Evolutionary conservation across 23 tunicate genomes (phyloP).

Genomic region (Corella eumyota): DNA sequence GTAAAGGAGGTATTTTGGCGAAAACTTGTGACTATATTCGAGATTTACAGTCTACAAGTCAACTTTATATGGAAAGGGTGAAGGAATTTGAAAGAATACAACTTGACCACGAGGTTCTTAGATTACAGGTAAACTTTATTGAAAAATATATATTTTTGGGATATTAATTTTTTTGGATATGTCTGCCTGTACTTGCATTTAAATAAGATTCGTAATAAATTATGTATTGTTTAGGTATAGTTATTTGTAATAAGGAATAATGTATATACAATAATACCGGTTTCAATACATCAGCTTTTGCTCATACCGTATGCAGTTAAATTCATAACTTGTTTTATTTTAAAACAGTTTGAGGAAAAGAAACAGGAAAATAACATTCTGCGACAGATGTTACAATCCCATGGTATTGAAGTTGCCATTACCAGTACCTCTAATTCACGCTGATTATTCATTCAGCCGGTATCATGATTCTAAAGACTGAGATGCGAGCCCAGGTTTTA

Average conservation of each 20-base stretch:
- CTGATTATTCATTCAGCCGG: too few relatives aligned
- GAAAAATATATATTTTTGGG: background rate
- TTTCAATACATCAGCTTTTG: too few relatives aligned
- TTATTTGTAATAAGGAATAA: too few relatives aligned
- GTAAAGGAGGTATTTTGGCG: constrained; percentile 99
- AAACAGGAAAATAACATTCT: constrained; percentile 52
- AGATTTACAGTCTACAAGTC: constrained; percentile 41
- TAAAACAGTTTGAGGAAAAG: constrained; percentile 53
- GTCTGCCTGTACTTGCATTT: background rate
- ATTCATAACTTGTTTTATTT: too few relatives aligned
- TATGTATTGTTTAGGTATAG: too few relatives aligned
- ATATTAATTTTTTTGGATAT: background rate
- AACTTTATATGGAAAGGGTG: constrained; percentile 22
- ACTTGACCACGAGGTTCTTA: constrained; percentile 40
- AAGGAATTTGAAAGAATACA: constrained; percentile 52
- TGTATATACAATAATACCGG: too few relatives aligned
- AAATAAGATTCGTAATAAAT: background rate
- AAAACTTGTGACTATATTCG: constrained; percentile 89
- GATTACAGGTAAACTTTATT: constrained; percentile 55
- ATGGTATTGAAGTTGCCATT: constrained; percentile 70
- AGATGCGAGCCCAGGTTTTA: too few relatives aligned
- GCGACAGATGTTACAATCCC: constrained; percentile 54
- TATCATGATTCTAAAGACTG: too few relatives aligned
- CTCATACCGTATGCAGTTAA: too few relatives aligned
- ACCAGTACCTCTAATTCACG: constrained; percentile 21